Conservation (phyloP, 1,140 invertebrate species). For the Acromyrmex echinatior region DNA sequence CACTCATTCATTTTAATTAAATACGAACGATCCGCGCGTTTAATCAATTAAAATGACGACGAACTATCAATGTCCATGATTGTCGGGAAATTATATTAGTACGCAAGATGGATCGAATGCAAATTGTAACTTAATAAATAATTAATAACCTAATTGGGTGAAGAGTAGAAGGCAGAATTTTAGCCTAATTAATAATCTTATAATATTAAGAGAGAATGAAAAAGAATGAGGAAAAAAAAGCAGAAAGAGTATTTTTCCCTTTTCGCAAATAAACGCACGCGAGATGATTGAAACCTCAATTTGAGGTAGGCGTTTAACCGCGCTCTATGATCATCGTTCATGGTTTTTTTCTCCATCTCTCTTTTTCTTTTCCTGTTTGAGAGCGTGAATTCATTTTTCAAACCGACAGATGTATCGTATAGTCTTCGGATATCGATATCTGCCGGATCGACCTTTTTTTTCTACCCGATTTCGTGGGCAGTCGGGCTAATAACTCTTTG, state of each 20-base stretch:
- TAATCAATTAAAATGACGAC: constrained; percentile 6
- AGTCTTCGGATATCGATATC: constrained; percentile 40
- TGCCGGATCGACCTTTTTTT: background rate
- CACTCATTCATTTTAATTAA: background rate
- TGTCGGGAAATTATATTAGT: background rate
- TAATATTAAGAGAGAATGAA: no score
- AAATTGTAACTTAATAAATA: background rate
- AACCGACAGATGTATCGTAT: constrained; percentile 22
- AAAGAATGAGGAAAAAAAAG: background rate
- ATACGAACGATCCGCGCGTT: background rate
- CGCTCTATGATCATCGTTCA: constrained; percentile 33
- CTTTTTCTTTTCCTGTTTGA: background rate
- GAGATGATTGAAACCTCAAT: constrained; percentile 47
- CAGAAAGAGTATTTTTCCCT: background rate
- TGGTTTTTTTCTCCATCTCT: background rate
- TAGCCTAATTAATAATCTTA: no score
- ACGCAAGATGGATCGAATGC: background rate
- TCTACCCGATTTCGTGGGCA: constrained; percentile 20
- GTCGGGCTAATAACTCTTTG: constrained; percentile 30
- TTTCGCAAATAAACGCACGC: background rate
- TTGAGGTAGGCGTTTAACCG: background rate
- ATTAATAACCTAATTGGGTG: background rate
- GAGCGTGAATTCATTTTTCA: constrained; percentile 49
- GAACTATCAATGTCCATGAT: background rate
- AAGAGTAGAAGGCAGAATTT: background rate